A percentile compares a stretch with the other conserved stretches of the same genome.
Evolutionary conservation across 2,888 invertebrate genomes (phyloP).

Genomic region (Calameuta pallipes): DNA sequence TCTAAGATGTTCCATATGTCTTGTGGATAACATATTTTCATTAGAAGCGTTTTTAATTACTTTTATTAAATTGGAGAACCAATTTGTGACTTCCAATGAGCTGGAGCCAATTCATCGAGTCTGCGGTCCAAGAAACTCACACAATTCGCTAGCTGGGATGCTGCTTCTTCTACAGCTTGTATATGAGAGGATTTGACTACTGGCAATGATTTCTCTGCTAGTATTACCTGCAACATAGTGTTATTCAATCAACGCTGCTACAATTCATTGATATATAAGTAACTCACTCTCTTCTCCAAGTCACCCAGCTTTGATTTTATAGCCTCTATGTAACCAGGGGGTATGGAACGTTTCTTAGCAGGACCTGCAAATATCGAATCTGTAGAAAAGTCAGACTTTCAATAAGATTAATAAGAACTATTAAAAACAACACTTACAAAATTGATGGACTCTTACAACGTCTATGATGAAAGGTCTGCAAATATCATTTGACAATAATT

Average conservation of each 20-base stretch:
- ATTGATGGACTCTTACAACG: constrained; percentile 65
- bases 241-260: not conserved
- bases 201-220: constrained; percentile 62
- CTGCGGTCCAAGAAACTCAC: constrained; percentile 67
- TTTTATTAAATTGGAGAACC: constrained; percentile 27
- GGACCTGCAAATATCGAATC: constrained; percentile 38
- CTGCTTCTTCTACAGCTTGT: constrained; percentile 66
- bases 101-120: constrained; percentile 67
- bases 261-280: constrained; percentile 17
- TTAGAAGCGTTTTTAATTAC: not conserved
- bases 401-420: not conserved
- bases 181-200: constrained; percentile 65
- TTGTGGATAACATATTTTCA: not conserved
- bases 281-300: constrained; percentile 65
- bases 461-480: constrained; percentile 66
- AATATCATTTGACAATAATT: constrained; percentile 20
- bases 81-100: constrained; percentile 64
- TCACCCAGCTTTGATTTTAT: constrained; percentile 65
- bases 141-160: constrained; percentile 63
- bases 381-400: not conserved
- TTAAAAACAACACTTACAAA: constrained; percentile 56
- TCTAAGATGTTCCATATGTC: not conserved
- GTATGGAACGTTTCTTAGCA: constrained; percentile 53
- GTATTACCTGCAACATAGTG: constrained; percentile 32
- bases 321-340: constrained; percentile 67